Base-by-base conservation (phyloP, 2,113 vertebrate genomes). In the Protomyctophum bolini region DNA sequence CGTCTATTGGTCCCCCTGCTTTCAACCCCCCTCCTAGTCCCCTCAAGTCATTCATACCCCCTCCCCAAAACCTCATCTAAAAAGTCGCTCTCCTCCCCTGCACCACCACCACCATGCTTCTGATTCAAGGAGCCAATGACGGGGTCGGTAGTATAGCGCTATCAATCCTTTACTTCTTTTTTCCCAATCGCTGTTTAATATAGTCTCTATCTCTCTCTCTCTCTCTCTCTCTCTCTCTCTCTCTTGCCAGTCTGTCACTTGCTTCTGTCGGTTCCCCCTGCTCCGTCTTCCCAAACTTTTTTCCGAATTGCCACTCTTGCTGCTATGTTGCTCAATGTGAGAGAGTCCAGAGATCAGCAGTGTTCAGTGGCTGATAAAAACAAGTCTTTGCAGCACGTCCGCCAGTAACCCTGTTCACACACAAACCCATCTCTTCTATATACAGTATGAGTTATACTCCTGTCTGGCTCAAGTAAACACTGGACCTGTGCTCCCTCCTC, bases 291-390 rank as follows among this genome's bases (percentile, higher is more conserved):
- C 47, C 10, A 9, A 52, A 14, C 47, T 55, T 45, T 45, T 55
- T 45, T 45, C 33, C 10, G 21, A 41, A 41, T 41, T 59, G 15
- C 51, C 51, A 28, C 11, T 14, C 10, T 41, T 58, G 45, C 46
- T 10, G 45, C n/a, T 50, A 51, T 66, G 66, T 89, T 90, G 83
- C 87, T 91, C 85, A 91, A 88, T 66, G 66, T 65, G 65, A 82
- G 76, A 75, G 76, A 75, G 90, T 92, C 84, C 91, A 92, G 82
- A 91, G 91, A 91, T 91, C 86, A 91, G 54, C 50, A 58, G 33
- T 15, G 67, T 41, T 55, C 64, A 33, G 12, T 59, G 62, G 59
- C 77, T 84, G 89, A 88, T 90, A 87, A 87, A 86, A 65, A 63
- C 56, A 60, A 83, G 76, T 51, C 64, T 29, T 15, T 10, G 12